These are phyloP conservation scores for Dryoscopus gambensis DNA, from an alignment of 2,113 vertebrate genomes.

Conservation along the genomic window DNA sequence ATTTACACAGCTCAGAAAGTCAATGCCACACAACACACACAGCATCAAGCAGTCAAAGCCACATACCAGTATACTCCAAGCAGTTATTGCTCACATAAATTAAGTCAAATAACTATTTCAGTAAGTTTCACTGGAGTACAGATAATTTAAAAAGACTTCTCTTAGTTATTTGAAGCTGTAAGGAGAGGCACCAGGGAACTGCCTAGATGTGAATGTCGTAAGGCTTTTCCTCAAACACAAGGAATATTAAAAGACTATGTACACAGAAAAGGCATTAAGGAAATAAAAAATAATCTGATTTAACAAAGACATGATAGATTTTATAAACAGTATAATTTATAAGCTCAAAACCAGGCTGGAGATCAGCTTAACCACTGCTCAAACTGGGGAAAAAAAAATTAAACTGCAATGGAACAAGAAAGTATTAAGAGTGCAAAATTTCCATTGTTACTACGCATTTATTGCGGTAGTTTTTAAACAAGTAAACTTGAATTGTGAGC, in stretches of 20 bases:
- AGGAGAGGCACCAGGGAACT: neutral
- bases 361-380: neutral
- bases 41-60: neutral
- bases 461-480: neutral
- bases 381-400: neutral
- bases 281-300: neutral
- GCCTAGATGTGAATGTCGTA: neutral
- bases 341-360: neutral
- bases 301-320: neutral
- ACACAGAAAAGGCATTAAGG: neutral
- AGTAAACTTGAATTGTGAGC: neutral
- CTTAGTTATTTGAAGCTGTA: neutral
- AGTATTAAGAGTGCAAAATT: neutral
- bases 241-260: neutral
- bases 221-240: neutral
- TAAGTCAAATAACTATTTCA: neutral
- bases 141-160: neutral
- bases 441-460: neutral
- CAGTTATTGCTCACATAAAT: neutral
- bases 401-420: neutral
- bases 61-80: neutral
- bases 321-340: neutral
- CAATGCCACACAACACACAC: neutral
- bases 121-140: neutral
- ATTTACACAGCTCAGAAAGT: neutral